Percentiles rank a stretch among this genome's conserved stretches.
These are phyloP conservation scores for Caenorhabditis zanzibari DNA, from an alignment of 2,888 invertebrate genomes.

Conservation along the genomic window DNA sequence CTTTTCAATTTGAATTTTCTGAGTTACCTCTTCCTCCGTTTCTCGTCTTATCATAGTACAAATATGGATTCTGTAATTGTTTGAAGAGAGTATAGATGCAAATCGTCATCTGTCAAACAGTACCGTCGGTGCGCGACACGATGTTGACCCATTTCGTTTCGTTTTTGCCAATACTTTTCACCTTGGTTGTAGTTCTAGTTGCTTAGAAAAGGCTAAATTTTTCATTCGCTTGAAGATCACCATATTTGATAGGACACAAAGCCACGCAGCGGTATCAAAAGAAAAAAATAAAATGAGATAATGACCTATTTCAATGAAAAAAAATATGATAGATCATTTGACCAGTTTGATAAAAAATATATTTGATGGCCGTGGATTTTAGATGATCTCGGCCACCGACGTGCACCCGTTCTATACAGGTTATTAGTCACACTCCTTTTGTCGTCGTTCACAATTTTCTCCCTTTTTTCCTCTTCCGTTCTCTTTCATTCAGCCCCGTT, in stretches of 20 bases:
- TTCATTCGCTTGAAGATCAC: constrained; percentile 9
- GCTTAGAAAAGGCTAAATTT: not conserved
- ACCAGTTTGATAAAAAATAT: constrained; percentile 13
- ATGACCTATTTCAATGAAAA: constrained; percentile 14
- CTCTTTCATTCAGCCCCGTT: constrained; percentile 20
- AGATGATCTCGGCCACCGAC: constrained; percentile 14
- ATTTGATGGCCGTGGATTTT: constrained; percentile 12
- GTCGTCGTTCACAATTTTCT: constrained; percentile 37
- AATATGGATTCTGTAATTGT: not conserved
- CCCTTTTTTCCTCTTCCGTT: constrained; percentile 31
- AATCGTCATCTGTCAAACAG: constrained; percentile 16
- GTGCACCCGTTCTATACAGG: constrained; percentile 50
- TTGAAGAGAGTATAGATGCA: not conserved
- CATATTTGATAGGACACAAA: not conserved
- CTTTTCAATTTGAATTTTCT: constrained; percentile 14
- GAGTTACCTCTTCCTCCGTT: not conserved
- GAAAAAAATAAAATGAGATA: not conserved
- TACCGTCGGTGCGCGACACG: constrained; percentile 10
- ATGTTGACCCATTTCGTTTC: constrained; percentile 30
- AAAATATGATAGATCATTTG: constrained; percentile 27
- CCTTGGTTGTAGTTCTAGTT: constrained; percentile 13
- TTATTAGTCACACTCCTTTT: constrained; percentile 49
- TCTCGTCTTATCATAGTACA: not conserved
- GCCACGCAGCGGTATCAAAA: not conserved
- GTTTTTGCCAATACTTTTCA: constrained; percentile 27